A percentile compares a stretch with the other conserved stretches of the same genome.
Conservation (phyloP, 2,797 vertebrate genomes). For the Nannoperca obscura region DNA sequence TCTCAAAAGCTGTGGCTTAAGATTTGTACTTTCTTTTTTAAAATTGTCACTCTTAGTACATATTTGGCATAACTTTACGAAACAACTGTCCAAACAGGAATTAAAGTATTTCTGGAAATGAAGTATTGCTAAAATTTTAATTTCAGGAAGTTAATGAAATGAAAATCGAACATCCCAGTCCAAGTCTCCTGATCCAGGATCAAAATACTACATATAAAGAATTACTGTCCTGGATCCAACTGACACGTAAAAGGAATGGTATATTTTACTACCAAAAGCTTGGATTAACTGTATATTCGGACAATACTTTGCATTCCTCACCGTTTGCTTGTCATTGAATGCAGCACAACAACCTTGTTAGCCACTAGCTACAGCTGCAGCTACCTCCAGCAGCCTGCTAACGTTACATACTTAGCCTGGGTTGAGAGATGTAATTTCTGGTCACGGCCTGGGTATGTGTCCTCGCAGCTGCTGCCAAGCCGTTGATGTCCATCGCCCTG, state of each 20-base stretch:
- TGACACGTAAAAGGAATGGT: fast-evolving
- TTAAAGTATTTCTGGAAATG: background rate
- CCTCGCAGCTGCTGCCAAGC: conserved; percentile 80
- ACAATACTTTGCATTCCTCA: fast-evolving
- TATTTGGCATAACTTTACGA: background rate
- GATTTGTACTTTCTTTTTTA: background rate
- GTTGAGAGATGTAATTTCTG: conserved; percentile 89
- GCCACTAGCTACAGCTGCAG: conserved; percentile 24
- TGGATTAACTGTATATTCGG: background rate
- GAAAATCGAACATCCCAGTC: background rate
- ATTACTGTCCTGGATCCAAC: background rate
- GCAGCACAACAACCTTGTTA: conserved; percentile 47
- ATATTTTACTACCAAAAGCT: no score
- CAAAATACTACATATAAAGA: background rate
- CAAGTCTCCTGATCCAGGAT: background rate
- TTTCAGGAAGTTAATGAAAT: background rate
- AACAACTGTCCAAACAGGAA: background rate
- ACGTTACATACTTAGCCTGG: conserved; percentile 84
- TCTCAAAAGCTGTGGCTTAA: fast-evolving
- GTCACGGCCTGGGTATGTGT: conserved; percentile 87
- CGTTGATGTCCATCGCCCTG: conserved; percentile 82
- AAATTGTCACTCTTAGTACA: background rate
- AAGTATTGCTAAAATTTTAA: background rate
- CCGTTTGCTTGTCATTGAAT: background rate
- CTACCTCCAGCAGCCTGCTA: conserved; percentile 23